Conservation (phyloP, 2,797 vertebrate species). For the Hipposideros larvatus region DNA sequence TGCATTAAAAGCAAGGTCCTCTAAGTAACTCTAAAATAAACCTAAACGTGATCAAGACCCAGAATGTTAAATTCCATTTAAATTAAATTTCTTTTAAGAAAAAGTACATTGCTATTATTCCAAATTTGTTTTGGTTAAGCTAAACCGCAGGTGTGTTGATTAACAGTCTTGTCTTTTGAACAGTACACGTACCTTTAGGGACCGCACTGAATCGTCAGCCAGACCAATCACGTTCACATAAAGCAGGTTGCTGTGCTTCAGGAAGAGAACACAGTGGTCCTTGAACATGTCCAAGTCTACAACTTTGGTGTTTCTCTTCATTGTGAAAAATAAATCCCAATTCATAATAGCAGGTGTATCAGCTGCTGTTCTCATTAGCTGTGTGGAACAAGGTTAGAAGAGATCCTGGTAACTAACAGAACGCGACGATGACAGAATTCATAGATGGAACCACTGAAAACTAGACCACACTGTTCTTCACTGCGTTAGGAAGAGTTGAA, state of each 20-base stretch:
- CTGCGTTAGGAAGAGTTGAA: neutral
- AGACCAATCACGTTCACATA: conserved; percentile 91
- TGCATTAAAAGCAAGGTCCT: conserved; percentile 37
- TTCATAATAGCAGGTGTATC: conserved; percentile 88
- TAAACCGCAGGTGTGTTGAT: neutral
- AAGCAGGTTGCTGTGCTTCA: conserved; percentile 88
- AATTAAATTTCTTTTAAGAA: conserved; percentile 59
- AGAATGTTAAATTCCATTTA: conserved; percentile 47
- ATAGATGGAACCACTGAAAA: neutral
- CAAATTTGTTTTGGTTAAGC: neutral
- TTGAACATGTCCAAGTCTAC: conserved; percentile 95
- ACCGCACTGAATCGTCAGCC: conserved; percentile 86
- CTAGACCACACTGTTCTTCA: neutral
- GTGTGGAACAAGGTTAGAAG: conserved; percentile 56
- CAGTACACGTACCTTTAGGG: conserved; percentile 90
- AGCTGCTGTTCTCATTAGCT: conserved; percentile 93
- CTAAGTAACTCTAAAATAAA: conserved; percentile 28
- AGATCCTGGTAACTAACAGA: conserved; percentile 23
- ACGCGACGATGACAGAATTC: neutral
- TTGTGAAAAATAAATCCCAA: conserved; percentile 92
- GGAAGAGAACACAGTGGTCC: conserved; percentile 92
- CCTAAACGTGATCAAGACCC: neutral
- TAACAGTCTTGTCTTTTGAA: neutral
- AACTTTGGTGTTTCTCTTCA: conserved; percentile 89
- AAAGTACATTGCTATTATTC: conserved; percentile 20